phyloP scores from a whole-genome alignment of 1,140 invertebrate genomes.

The Pogonomyrmex barbatus region DNA sequence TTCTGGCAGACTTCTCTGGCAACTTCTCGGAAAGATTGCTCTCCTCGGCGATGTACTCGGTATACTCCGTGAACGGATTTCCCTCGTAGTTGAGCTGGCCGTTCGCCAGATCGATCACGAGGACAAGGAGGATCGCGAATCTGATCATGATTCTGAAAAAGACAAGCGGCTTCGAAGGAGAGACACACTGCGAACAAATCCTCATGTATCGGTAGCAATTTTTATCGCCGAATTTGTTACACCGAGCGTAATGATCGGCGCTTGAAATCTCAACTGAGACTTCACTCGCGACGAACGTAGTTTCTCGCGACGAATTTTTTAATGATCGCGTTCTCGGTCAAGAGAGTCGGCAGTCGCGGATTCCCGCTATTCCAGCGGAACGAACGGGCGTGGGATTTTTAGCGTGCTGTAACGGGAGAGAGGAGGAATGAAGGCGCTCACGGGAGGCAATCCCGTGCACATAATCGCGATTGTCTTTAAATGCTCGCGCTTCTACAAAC shows the following conservation, averaged over 20 bases:
- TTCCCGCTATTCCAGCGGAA: conserved; percentile 42
- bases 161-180: neutral
- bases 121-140: conserved; percentile 58
- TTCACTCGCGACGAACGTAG: neutral
- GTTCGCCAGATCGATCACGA: conserved; percentile 58
- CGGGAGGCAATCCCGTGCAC: conserved; percentile 6
- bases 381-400: conserved; percentile 46
- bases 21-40: conserved; percentile 72
- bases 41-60: conserved; percentile 82
- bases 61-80: conserved; percentile 82
- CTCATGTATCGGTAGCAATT: neutral
- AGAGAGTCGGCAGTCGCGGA: neutral
- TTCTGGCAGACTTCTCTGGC: conserved; percentile 62
- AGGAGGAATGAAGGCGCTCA: conserved; percentile 5
- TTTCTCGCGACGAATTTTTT: neutral
- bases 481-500: neutral
- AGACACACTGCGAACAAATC: neutral
- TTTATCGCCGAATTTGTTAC: neutral
- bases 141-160: conserved; percentile 72
- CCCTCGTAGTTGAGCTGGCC: conserved; percentile 83
- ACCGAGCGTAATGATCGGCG: neutral
- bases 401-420: conserved; percentile 18
- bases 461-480: conserved; percentile 43
- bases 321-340: neutral
- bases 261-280: neutral